Evolutionary conservation across 2,113 vertebrate genomes (phyloP).

Genomic region (Peucedramus taeniatus): DNA sequence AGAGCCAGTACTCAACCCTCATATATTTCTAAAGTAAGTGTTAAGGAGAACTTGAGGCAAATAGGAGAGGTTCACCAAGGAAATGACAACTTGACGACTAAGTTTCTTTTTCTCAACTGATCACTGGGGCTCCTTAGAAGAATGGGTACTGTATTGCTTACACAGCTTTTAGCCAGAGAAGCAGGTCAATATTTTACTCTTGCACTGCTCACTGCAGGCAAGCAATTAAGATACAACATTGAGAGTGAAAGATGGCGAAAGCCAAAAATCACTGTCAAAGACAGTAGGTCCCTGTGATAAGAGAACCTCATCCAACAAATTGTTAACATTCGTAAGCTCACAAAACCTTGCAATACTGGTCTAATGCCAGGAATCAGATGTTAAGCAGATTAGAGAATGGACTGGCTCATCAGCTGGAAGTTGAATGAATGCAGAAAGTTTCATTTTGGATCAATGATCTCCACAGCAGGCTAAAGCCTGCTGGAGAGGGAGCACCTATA

Average conservation of each 20-base stretch:
- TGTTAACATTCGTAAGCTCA: neutral
- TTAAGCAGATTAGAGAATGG: neutral
- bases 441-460: neutral
- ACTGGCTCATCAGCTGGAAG: neutral
- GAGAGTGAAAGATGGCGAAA: neutral
- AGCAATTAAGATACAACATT: neutral
- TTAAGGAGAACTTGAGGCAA: neutral
- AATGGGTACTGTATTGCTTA: neutral
- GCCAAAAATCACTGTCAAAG: neutral
- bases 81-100: neutral
- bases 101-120: neutral
- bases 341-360: neutral
- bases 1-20: neutral
- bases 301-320: neutral
- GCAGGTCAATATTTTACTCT: neutral
- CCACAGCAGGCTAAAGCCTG: neutral
- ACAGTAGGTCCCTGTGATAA: neutral
- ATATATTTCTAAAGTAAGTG: neutral
- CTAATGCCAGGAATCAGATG: neutral
- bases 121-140: neutral
- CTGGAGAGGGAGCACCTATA: neutral
- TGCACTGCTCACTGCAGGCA: neutral
- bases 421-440: neutral
- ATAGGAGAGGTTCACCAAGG: neutral
- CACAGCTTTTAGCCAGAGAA: neutral